These are phyloP conservation scores for Cheilosia variabilis DNA, from an alignment of 2,888 invertebrate species.

Conservation along the genomic window DNA sequence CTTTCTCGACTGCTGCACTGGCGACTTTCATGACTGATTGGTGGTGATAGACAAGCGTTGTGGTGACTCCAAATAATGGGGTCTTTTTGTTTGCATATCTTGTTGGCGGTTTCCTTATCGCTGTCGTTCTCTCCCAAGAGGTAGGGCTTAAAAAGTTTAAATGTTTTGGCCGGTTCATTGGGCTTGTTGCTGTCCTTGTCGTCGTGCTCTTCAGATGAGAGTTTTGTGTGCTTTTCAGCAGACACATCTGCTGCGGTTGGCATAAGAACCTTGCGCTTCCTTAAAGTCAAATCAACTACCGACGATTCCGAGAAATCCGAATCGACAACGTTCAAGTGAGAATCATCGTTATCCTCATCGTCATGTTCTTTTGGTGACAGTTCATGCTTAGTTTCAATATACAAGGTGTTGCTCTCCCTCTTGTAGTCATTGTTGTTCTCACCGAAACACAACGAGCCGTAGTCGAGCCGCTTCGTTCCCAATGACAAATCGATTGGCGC, in stretches of 20 bases:
- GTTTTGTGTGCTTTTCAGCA: constrained; percentile 80
- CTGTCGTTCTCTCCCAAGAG: constrained; percentile 85
- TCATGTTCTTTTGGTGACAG: constrained; percentile 52
- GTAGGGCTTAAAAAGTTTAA: constrained; percentile 91
- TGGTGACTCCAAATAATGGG: constrained; percentile 83
- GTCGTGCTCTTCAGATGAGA: constrained; percentile 39
- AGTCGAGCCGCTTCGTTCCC: constrained; percentile 76
- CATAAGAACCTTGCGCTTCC: constrained; percentile 79
- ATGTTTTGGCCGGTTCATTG: constrained; percentile 84
- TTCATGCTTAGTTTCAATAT: constrained; percentile 45
- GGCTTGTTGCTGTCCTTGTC: constrained; percentile 61
- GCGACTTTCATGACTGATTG: constrained; percentile 69
- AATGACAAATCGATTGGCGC: constrained; percentile 82
- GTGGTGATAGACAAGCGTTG: constrained; percentile 76
- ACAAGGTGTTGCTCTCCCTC: constrained; percentile 15
- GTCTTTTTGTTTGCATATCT: constrained; percentile 78
- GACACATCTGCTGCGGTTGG: constrained; percentile 49
- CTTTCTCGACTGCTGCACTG: constrained; percentile 70
- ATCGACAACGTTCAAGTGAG: constrained; percentile 68
- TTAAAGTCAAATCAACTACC: constrained; percentile 80
- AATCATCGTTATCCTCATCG: constrained; percentile 62
- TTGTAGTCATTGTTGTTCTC: constrained; percentile 47
- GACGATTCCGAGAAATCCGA: constrained; percentile 65
- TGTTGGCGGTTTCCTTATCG: constrained; percentile 52
- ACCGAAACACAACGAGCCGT: constrained; percentile 45